Evolutionary conservation across 2,888 invertebrate genomes (phyloP), one percentile per base, ranked within the genome.

Genomic region (Melieria picta): DNA sequence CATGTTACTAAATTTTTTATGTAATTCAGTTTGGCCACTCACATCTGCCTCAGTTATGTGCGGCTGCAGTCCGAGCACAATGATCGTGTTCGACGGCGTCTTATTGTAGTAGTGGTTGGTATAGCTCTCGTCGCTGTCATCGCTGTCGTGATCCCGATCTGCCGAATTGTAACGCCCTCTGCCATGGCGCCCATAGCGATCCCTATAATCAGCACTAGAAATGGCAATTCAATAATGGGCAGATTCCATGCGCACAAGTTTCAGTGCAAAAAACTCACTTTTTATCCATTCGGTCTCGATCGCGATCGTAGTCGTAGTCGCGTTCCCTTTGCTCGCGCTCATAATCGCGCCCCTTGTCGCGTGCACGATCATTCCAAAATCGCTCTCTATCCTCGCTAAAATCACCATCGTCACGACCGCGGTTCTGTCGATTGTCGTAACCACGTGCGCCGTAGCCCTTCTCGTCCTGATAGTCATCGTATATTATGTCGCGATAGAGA

Each of bases 1-100:
- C 6, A 52, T 78, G 77, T 72, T 13, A 5, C 16, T 47, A 43
- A 7, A 1, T 64, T 10, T 64, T 64, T 30, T 16, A 13, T 48
- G 3, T 42, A 46, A 47, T 11, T 13, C 45, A 30, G 2, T 6
- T 42, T 5, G n/a, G 5, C 6, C 81, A 88, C 91, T 88, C 89
- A 93, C 92, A 88, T 93, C 93, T 84, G 91, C 91, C 86, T 93
- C 93, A 11, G 93, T 92, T 74, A 93, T 91, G 83, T 93, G 93
- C 78, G 91, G 91, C 43, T 92, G 91, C 71, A 94, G 87, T 70
- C 93, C 93, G 78, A 93, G 88, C 76, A 93, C 91, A 88, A 93
- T 93, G 70, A 93, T 91, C 71, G 93, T 93, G 84, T 92, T 92
- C 80, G 90, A 90, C 1, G 91, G 91, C 52, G 88, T 88, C 82